A percentile compares a stretch with the other conserved stretches of the same genome.
Evolutionary conservation across 2,888 invertebrate genomes (phyloP).

Genomic region (Leptopilina drosophilae): DNA sequence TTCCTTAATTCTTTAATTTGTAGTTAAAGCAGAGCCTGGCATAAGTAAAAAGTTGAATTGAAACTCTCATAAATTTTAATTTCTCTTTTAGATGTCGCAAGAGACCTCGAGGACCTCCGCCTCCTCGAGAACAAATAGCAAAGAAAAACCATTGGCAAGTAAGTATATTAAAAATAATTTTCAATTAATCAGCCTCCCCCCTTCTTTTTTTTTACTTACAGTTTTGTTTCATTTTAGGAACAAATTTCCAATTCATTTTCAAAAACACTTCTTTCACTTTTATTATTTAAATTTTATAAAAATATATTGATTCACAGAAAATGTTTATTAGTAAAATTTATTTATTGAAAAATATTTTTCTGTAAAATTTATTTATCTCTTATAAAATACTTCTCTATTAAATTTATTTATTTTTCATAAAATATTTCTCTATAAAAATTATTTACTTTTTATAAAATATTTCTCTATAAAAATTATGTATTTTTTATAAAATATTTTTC

Average conservation of each 20-base stretch:
- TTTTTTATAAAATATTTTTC: no score
- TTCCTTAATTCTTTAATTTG: constrained; percentile 26
- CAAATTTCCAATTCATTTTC: background rate
- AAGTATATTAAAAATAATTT: constrained; percentile 38
- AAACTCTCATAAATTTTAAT: constrained; percentile 39
- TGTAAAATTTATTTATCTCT: no score
- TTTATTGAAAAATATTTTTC: no score
- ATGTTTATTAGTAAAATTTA: no score
- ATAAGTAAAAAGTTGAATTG: constrained; percentile 17
- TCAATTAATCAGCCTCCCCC: background rate
- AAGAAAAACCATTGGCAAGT: constrained; percentile 69
- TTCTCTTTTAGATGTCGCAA: constrained; percentile 64
- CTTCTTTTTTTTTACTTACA: background rate
- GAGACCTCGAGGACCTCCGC: constrained; percentile 60
- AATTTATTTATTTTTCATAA: no score
- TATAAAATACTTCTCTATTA: no score
- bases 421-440: no score
- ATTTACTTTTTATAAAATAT: no score
- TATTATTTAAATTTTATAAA: no score
- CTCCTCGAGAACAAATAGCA: constrained; percentile 54
- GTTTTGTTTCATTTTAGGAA: background rate
- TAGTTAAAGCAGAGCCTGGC: constrained; percentile 25
- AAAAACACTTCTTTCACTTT: no score
- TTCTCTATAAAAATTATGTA: no score
- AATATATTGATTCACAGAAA: no score